Percentiles rank a stretch among this genome's conserved stretches.
Conservation (phyloP, 2,888 invertebrate genomes). For the Hirtodrosophila confusa region DNA sequence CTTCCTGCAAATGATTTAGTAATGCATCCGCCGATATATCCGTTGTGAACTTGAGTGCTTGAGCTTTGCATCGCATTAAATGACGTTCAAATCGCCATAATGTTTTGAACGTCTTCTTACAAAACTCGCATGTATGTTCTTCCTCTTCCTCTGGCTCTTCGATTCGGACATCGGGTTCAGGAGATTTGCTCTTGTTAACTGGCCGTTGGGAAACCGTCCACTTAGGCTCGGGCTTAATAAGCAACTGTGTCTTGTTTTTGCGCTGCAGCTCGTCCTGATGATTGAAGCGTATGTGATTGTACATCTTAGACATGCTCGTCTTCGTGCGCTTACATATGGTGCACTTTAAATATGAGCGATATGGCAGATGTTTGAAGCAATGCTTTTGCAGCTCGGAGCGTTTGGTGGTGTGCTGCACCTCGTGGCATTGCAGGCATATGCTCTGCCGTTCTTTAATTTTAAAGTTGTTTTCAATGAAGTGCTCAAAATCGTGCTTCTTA, state of each 20-base stretch:
- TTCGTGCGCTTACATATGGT: slow-evolving; percentile 75
- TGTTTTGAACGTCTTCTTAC: slow-evolving; percentile 63
- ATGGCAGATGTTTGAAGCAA: slow-evolving; percentile 79
- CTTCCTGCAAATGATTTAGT: slow-evolving; percentile 51
- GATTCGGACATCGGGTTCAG: not conserved
- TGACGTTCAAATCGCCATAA: slow-evolving; percentile 56
- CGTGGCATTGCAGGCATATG: slow-evolving; percentile 68
- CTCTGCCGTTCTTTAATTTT: slow-evolving; percentile 59
- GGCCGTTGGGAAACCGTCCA: slow-evolving; percentile 18
- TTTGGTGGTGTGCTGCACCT: slow-evolving; percentile 63
- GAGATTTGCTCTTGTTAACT: not conserved
- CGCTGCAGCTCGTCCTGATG: slow-evolving; percentile 62
- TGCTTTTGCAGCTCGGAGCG: slow-evolving; percentile 74
- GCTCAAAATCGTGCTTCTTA: slow-evolving; percentile 69
- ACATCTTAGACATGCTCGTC: slow-evolving; percentile 79
- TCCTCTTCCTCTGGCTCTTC: slow-evolving; percentile 29
- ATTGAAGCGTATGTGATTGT: slow-evolving; percentile 73
- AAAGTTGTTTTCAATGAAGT: slow-evolving; percentile 74
- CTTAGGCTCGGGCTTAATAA: slow-evolving; percentile 63
- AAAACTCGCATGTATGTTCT: slow-evolving; percentile 54
- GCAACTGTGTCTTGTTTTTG: slow-evolving; percentile 52
- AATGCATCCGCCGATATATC: slow-evolving; percentile 30
- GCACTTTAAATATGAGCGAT: slow-evolving; percentile 78
- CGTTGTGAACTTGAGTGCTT: not conserved
- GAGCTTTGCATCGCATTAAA: slow-evolving; percentile 23